Evolutionary conservation across 2,113 vertebrate genomes (phyloP), one percentile per base, ranked within the genome.

Genomic region (Ranitomeya imitator): DNA sequence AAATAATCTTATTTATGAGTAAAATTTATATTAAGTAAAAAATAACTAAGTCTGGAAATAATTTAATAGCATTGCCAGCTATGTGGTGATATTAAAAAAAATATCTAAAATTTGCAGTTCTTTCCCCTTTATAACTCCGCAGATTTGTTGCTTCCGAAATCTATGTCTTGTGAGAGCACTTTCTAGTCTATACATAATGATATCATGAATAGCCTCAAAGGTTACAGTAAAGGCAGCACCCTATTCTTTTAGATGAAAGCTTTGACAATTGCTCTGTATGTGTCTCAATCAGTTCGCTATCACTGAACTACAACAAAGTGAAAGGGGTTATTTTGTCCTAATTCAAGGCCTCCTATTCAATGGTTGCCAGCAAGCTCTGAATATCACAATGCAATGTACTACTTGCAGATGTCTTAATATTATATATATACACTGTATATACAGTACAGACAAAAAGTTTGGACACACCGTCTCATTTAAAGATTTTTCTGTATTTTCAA

Each of bases 221-320:
- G 73, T 76, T 76, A 76, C 73, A 76, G 73, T 76, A 76, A 51
- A 76, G 73, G 45, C 45, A 37, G 18, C 37, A 76, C 73, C 73
- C 73, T 51, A 76, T 76, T 76, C 73, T 74, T 74, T 74, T 76
- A 76, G 73, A 76, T 76, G 73, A 76, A 76, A 76, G 73, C 73
- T 52, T 21, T 52, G 73, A 52, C 73, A 76, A 76, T 76, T 76
- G 73, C 73, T 76, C 73, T 76, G 73, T 76, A 76, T 76, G 37
- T 76, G 73, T 76, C 73, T 76, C 73, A 76, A 76, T 76, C 73
- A 76, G 73, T 21, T 76, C 73, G 19, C 73, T 76, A 52, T 76
- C 73, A 21, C 73, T 1, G 73, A 52, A 76, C 37, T 76, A 52
- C 73, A 76, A 52, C 45, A 76, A 76, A 76, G 73, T 76, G 37